Base-by-base conservation (phyloP, 2,888 invertebrate genomes). In the Ethmia dodecea region DNA sequence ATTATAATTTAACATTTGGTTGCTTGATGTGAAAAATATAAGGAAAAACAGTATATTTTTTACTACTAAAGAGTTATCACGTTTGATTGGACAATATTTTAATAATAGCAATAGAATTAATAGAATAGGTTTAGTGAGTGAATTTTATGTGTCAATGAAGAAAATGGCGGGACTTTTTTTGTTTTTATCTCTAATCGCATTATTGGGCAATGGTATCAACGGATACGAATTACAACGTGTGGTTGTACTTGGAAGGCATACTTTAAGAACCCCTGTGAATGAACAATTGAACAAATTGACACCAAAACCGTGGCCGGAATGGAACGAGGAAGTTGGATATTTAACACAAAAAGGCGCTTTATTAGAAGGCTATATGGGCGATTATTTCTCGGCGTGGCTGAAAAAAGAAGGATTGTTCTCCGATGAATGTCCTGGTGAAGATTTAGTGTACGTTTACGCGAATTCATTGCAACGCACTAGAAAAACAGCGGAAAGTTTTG, bases 321-420 rank as follows among this genome's bases (percentile, higher is more conserved):
- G 75, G 68, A 49, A 55, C 8, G 53, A 53, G 12, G 40, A 58
- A 3, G 47, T 51, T 0, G 72, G 69, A 3, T 29, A 57, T 40
- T 60, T 84, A 31, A 84, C 83, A 0, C 35, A 47, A 6, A 84
- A 73, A 58, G 83, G 83, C 0, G 55, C 47, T 0, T 13, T 55
- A 1, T 42, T 83, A n/a, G 83, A 84, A 53, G 55, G 55, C 10
- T 64, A 59, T 13, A 67, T 81, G 64, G 80, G 70, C 0, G 54
- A 62, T 36, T 80, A 73, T 38, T 62, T 84, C 24, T 43, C 56
- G 0, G 43, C 57, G 1, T 81, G 80, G 81, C 35, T 84, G 2
- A 45, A 43, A 0, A 38, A 46, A 1, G 55, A 67, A 33, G 47
- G 55, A 0, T 44, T 83, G 1, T 43, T 77, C 0, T 27, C 42